phyloP scores from a whole-genome alignment of 1,140 invertebrate species.

The Triops longicaudatus region DNA sequence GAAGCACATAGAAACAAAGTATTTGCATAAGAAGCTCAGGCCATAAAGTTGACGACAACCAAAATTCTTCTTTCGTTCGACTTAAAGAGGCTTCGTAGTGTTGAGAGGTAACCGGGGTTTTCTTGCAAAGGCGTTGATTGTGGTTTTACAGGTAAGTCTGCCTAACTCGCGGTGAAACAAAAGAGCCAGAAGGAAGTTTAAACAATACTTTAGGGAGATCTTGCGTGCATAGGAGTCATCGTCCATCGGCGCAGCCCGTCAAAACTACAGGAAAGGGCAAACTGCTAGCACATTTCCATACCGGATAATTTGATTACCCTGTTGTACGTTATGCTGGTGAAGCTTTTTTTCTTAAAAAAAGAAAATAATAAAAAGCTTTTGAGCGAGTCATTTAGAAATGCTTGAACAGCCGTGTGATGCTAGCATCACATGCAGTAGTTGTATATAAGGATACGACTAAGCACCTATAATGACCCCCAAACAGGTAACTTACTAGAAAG shows the following conservation, averaged over 20 bases:
- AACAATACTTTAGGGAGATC: neutral
- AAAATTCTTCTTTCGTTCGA: neutral
- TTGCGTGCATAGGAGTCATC: neutral
- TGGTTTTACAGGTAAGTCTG: conserved; percentile 2
- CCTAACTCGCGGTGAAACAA: neutral
- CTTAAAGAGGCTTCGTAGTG: neutral
- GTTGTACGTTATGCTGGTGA: neutral
- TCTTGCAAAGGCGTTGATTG: conserved; percentile 9
- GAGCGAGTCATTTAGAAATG: neutral
- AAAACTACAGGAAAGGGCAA: neutral
- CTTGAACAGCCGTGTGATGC: neutral
- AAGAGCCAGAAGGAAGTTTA: neutral
- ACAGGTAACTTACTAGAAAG: neutral
- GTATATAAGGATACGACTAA: neutral
- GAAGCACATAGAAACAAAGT: neutral
- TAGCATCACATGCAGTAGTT: neutral
- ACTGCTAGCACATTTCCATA: neutral
- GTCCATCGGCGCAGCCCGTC: neutral
- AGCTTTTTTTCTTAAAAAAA: neutral
- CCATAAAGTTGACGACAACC: neutral
- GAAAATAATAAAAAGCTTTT: neutral
- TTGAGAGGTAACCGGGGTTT: neutral
- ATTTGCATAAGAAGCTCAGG: neutral
- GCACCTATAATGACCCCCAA: conserved; percentile 5
- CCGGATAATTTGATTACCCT: conserved; percentile 12